Percentiles rank a stretch among this genome's conserved stretches.
Evolutionary conservation across 1,140 invertebrate genomes (phyloP).

Genomic region (Drusus annulatus): DNA sequence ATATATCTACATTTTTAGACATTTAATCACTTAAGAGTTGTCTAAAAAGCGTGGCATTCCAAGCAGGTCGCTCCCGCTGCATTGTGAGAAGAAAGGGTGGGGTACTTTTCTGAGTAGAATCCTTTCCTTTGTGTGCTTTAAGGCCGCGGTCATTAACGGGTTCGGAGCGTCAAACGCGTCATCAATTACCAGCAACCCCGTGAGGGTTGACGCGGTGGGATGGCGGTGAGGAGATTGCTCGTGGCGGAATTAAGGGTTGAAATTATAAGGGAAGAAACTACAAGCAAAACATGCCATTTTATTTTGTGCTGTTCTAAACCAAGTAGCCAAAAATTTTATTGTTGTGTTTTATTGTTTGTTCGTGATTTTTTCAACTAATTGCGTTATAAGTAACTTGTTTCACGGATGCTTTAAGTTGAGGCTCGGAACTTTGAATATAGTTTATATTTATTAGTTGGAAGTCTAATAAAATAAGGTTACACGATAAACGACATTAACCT

Average conservation of each 20-base stretch:
- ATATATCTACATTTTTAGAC: not conserved
- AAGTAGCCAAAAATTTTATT: not conserved
- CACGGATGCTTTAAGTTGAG: no score
- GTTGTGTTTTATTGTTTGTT: no score
- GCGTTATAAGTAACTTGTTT: no score
- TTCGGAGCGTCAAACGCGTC: slow-evolving; percentile 38
- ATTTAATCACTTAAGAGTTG: not conserved
- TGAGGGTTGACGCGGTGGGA: not conserved
- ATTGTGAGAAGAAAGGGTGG: not conserved
- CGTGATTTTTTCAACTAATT: no score
- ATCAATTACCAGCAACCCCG: slow-evolving; percentile 42
- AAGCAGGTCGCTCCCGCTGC: not conserved
- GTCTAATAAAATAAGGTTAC: no score
- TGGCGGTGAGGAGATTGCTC: not conserved
- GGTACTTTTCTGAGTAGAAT: slow-evolving; percentile 15
- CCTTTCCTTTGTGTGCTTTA: slow-evolving; percentile 28
- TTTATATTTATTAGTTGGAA: no score
- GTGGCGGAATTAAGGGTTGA: slow-evolving; percentile 1
- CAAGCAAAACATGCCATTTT: not conserved
- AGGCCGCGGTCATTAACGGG: slow-evolving; percentile 44
- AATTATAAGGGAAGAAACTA: not conserved
- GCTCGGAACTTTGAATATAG: no score
- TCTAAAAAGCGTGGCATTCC: slow-evolving; percentile 13
- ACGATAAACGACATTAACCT: no score
- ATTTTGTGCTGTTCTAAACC: not conserved